phyloP scores from a whole-genome alignment of 2,113 vertebrate species.

The Lontra canadensis region DNA sequence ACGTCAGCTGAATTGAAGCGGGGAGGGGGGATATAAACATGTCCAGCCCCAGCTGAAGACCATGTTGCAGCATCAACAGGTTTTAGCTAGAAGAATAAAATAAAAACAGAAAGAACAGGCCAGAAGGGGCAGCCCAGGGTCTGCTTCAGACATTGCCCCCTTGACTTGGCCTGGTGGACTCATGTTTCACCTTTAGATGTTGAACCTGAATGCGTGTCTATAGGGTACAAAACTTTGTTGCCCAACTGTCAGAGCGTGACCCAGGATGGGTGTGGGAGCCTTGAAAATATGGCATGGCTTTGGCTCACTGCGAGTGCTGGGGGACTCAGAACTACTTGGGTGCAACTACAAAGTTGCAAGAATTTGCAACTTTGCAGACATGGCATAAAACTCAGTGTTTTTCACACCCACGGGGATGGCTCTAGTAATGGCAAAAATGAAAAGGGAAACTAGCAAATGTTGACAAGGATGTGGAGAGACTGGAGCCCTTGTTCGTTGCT shows the following conservation, averaged over 20 bases:
- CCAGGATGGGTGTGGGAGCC: accelerated
- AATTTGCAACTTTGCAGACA: not conserved
- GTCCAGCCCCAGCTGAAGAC: not conserved
- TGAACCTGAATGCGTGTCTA: not conserved
- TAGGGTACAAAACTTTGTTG: not conserved
- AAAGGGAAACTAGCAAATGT: not conserved
- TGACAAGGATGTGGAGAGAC: not conserved
- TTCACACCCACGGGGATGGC: not conserved
- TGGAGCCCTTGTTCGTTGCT: not conserved
- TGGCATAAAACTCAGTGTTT: not conserved
- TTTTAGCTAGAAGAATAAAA: not conserved
- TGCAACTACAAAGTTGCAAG: too few relatives aligned
- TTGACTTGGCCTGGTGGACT: not conserved
- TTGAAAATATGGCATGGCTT: not conserved
- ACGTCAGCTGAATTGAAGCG: not conserved
- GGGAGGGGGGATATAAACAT: too few relatives aligned
- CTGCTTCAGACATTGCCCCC: not conserved
- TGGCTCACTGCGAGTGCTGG: not conserved
- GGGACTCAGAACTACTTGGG: not conserved
- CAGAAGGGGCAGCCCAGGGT: not conserved
- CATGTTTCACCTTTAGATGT: not conserved
- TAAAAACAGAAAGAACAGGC: not conserved
- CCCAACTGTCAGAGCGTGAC: not conserved
- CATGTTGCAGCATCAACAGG: not conserved
- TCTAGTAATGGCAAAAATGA: too few relatives aligned